Conservation (phyloP, 2,888 invertebrate genomes). For the Candidula unifasciata region DNA sequence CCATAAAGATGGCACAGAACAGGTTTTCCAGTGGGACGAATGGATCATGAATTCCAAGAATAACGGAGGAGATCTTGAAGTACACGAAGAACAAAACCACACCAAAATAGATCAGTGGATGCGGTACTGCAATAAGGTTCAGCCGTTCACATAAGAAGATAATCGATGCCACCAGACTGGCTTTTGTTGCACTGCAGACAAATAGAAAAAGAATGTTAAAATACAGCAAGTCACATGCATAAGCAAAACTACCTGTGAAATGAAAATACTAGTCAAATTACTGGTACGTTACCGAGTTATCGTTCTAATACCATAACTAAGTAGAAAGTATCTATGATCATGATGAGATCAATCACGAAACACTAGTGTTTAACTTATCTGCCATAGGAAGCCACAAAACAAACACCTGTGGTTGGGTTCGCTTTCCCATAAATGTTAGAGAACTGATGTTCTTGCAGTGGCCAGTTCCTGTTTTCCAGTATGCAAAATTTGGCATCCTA, state of each 20-base stretch:
- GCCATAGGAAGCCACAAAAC: too few relatives aligned
- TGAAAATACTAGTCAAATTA: too few relatives aligned
- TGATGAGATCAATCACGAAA: too few relatives aligned
- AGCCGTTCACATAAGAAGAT: constrained; percentile 98
- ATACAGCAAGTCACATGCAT: neutral
- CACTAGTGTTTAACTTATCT: too few relatives aligned
- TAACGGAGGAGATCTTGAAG: constrained; percentile 95
- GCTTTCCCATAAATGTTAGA: too few relatives aligned
- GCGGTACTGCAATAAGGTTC: constrained; percentile 95
- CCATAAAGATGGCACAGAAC: constrained; percentile 91
- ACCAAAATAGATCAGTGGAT: constrained; percentile 97
- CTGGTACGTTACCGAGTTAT: too few relatives aligned
- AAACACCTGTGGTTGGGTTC: too few relatives aligned
- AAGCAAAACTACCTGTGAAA: neutral
- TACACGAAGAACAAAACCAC: constrained; percentile 98
- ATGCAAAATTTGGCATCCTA: too few relatives aligned
- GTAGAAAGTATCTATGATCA: too few relatives aligned
- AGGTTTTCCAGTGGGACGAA: constrained; percentile 99
- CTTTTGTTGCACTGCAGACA: constrained; percentile 92
- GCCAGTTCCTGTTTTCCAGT: too few relatives aligned
- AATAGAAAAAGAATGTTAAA: neutral
- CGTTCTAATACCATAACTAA: too few relatives aligned
- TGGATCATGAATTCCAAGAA: constrained; percentile 98
- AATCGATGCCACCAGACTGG: constrained; percentile 94
- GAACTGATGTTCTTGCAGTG: too few relatives aligned